Evolutionary conservation across 2,888 invertebrate species (phyloP).

Genomic region (Campoplex nolae): DNA sequence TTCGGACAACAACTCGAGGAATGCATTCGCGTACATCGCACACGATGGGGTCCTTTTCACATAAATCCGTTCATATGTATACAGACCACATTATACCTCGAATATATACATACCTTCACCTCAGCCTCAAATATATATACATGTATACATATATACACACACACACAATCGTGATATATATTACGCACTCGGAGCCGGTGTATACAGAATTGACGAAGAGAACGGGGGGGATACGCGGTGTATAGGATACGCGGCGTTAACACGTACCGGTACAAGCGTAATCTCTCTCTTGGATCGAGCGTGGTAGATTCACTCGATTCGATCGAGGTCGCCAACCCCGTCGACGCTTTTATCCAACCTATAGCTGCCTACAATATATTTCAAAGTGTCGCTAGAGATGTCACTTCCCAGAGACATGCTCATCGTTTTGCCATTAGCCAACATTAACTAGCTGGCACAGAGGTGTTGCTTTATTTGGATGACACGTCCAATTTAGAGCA

Average conservation of each 20-base stretch:
- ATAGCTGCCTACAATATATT: constrained; percentile 25
- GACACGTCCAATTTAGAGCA: neutral
- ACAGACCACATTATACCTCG: constrained; percentile 68
- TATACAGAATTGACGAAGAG: constrained; percentile 32
- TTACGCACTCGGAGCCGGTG: constrained; percentile 33
- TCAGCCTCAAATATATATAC: constrained; percentile 63
- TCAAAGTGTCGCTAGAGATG: constrained; percentile 24
- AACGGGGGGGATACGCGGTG: constrained; percentile 40
- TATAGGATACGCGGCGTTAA: constrained; percentile 75
- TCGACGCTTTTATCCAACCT: constrained; percentile 47
- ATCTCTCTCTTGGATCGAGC: constrained; percentile 77
- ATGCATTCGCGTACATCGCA: constrained; percentile 75
- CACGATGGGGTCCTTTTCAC: constrained; percentile 69
- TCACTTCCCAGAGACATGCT: constrained; percentile 29
- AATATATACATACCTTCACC: constrained; percentile 10
- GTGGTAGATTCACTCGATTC: constrained; percentile 73
- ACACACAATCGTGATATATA: constrained; percentile 47
- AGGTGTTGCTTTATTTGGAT: neutral
- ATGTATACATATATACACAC: constrained; percentile 58
- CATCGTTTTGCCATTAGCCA: constrained; percentile 9
- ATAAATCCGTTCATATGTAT: constrained; percentile 77
- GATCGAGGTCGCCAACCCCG: constrained; percentile 74
- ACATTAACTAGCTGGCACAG: constrained; percentile 20
- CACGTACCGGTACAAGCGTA: constrained; percentile 78
- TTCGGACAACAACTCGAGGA: constrained; percentile 68